phyloP scores from a whole-genome alignment of 2,888 invertebrate species.

The Philopedon plagiatum region DNA sequence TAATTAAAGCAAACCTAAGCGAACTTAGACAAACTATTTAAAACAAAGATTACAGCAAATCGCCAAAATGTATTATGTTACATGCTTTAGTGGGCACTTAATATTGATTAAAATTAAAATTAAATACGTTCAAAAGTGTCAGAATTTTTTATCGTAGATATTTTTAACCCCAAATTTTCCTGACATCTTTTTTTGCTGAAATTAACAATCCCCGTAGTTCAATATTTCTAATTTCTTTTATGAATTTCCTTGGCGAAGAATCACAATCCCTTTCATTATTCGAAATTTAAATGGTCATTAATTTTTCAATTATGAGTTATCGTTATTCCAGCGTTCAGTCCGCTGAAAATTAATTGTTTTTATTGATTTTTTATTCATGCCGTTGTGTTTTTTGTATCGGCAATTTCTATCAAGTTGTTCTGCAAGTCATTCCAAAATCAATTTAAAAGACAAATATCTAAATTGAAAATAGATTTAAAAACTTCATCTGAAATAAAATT shows the following conservation, averaged over 20 bases:
- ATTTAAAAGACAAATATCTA: conserved; percentile 9
- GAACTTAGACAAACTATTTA: too few species aligned
- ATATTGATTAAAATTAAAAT: too few species aligned
- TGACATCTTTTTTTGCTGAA: not conserved
- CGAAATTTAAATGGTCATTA: conserved; percentile 12
- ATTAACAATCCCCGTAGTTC: not conserved
- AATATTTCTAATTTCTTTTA: conserved; percentile 11
- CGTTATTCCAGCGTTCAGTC: not conserved
- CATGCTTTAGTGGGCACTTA: too few species aligned
- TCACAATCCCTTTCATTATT: conserved; percentile 14
- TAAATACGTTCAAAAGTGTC: too few species aligned
- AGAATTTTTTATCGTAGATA: not conserved
- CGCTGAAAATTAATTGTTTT: conserved; percentile 6
- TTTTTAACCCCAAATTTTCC: not conserved
- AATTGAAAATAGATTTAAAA: not conserved
- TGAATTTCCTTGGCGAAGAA: conserved; percentile 4
- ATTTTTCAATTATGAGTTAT: conserved; percentile 14
- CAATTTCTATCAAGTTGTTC: not conserved
- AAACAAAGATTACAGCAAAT: too few species aligned
- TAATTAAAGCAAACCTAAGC: too few species aligned
- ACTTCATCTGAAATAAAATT: not conserved
- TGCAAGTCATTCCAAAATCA: conserved; percentile 4
- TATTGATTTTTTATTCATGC: conserved; percentile 12
- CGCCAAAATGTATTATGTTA: too few species aligned
- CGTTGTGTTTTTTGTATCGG: conserved; percentile 3